phyloP scores from a whole-genome alignment of 2,797 vertebrate species.

The Dermochelys coriacea region DNA sequence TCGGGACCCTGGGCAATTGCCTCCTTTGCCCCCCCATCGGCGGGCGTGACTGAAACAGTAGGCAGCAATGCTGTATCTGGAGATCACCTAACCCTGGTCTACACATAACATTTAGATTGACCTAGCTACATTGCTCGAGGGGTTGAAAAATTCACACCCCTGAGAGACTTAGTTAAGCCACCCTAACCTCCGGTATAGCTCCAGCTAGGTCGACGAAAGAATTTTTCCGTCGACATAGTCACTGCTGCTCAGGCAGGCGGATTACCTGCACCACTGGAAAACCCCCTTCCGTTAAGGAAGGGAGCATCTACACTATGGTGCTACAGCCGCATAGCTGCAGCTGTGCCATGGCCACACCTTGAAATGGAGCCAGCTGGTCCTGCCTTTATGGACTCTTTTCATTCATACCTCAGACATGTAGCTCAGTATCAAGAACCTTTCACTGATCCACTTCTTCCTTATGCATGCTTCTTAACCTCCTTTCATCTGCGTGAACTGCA shows the following conservation, averaged over 20 bases:
- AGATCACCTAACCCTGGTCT: not conserved
- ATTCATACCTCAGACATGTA: rapidly evolving
- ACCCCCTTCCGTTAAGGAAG: not conserved
- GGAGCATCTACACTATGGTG: not conserved
- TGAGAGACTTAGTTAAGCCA: not conserved
- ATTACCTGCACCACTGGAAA: not conserved
- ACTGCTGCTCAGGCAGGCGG: not conserved
- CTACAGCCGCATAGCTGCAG: not conserved
- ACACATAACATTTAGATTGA: not conserved
- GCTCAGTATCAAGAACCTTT: not conserved
- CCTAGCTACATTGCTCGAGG: not conserved
- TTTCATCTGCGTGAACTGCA: rapidly evolving
- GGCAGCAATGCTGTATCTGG: not conserved
- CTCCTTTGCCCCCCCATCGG: not conserved
- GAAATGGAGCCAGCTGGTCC: not conserved
- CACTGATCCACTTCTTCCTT: not conserved
- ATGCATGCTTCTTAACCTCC: not conserved
- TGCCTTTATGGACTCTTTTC: not conserved
- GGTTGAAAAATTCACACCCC: not conserved
- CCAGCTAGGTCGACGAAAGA: not conserved
- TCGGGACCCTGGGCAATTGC: too few species aligned
- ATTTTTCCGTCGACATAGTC: not conserved
- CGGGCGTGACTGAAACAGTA: not conserved
- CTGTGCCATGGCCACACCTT: not conserved
- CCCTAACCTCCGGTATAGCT: not conserved